Base-by-base conservation (phyloP, 2,113 vertebrate genomes). In the Paraplagusia blochii region DNA sequence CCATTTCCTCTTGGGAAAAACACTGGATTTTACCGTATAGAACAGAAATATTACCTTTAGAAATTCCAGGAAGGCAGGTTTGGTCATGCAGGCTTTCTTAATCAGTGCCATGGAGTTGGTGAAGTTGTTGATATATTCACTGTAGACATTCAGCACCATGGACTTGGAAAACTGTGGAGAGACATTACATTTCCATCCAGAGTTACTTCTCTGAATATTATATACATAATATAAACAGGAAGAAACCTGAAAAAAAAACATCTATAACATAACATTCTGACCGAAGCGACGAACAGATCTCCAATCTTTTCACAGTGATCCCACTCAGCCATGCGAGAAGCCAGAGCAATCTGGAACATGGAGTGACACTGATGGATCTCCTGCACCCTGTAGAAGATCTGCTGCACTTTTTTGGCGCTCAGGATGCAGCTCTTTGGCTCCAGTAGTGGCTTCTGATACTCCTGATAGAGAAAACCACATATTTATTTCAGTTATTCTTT, bases 81-180 rank as follows among this genome's bases (percentile, higher is more conserved):
- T 98, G 76, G 95, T 97, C 76, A 98, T 88, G 53, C 96, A 98
- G 2, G 96, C 96, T 76, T 94, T 97, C 82, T 98, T 98, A 69
- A 99, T 96, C 48, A 98, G 88, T 1, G 95, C 90, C 96, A 98
- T 99, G 86, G 96, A 95, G 0, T 85, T 90, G 74, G 95, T 98
- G 88, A 99, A 98, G 88, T 99, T 99, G 88, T 98, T 98, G 76
- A 99, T 94, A 0, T 99, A 99, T 18, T 99, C 95, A 0, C 95
- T 98, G 89, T 99, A 99, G 3, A 99, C 93, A 0, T 98, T 94
- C 43, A 98, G 80, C 60, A 99, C 96, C 95, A 99, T 97, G 2
- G 96, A 99, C 86, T 98, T 98, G 73, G 96, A 99, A 78, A 99
- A 98, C 96, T 99, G 66, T 22, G 15, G 58, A 40, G 38, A 34